A percentile compares a stretch with the other conserved stretches of the same genome.
Evolutionary conservation across 2,113 vertebrate genomes (phyloP).

Genomic region (Engystomops pustulosus): DNA sequence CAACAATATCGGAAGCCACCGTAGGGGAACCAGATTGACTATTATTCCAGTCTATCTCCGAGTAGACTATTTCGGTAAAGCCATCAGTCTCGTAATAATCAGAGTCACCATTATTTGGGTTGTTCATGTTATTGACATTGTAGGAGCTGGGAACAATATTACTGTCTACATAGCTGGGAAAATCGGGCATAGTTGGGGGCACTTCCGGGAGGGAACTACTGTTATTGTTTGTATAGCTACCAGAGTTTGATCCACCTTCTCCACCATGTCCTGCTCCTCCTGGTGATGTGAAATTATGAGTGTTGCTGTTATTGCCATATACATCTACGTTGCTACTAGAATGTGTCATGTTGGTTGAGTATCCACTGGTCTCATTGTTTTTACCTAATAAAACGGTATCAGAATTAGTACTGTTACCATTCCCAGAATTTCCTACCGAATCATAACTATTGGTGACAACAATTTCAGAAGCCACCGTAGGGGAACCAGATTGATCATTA

Average conservation of each 20-base stretch:
- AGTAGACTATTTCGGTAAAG: not conserved
- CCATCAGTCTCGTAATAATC: not conserved
- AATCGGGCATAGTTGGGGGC: not conserved
- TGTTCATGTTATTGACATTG: not conserved
- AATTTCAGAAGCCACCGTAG: not conserved
- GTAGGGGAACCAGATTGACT: not conserved
- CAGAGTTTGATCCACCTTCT: not conserved
- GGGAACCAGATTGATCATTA: not conserved
- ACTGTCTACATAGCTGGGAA: not conserved
- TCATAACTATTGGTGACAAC: not conserved
- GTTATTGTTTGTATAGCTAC: not conserved
- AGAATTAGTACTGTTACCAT: not conserved
- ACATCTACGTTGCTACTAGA: too few species aligned
- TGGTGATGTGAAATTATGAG: not conserved
- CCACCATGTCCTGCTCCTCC: not conserved
- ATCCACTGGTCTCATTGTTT: not conserved
- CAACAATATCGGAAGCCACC: not conserved
- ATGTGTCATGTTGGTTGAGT: not conserved
- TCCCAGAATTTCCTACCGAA: not conserved
- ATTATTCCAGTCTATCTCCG: not conserved
- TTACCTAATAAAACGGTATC: not conserved
- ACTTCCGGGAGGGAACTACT: not conserved
- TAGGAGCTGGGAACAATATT: not conserved
- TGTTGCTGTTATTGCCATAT: not conserved
- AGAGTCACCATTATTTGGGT: not conserved